These are phyloP conservation scores for Odontomachus brunneus DNA, from an alignment of 1,140 invertebrate genomes.

Conservation along the genomic window DNA sequence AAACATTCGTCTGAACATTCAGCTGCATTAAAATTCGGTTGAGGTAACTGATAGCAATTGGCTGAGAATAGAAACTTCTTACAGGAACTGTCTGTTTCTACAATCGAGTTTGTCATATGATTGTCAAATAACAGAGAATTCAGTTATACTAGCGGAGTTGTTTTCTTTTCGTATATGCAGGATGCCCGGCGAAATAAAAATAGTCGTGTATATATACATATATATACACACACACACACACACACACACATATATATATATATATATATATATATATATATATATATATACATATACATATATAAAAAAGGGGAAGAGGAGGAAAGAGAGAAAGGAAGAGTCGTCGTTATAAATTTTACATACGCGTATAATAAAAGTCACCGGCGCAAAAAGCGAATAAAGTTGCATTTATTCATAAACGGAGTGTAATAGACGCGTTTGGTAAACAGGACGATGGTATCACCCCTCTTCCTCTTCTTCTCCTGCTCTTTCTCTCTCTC, in stretches of 20 bases:
- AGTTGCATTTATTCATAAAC: conserved; percentile 14
- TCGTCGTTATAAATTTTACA: conserved; percentile 46
- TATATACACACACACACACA: conserved; percentile 8
- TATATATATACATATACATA: background rate
- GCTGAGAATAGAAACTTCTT: too few species aligned
- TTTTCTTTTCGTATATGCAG: too few species aligned
- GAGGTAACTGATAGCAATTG: too few species aligned
- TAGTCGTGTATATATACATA: background rate
- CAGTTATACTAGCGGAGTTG: too few species aligned
- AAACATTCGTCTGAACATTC: too few species aligned
- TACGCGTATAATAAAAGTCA: conserved; percentile 31
- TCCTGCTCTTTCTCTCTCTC: background rate
- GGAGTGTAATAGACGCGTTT: conserved; percentile 19
- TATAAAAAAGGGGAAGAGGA: too few species aligned
- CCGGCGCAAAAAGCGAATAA: conserved; percentile 29
- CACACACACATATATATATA: background rate
- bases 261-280: background rate
- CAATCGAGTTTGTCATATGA: too few species aligned
- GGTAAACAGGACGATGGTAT: conserved; percentile 23
- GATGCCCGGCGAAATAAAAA: background rate
- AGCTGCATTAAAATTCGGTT: too few species aligned
- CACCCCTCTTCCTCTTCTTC: background rate
- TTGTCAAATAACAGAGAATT: too few species aligned
- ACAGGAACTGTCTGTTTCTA: too few species aligned
- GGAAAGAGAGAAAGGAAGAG: background rate